phyloP scores from a whole-genome alignment of 2,797 vertebrate species.

The Peromyscus attwateri region DNA sequence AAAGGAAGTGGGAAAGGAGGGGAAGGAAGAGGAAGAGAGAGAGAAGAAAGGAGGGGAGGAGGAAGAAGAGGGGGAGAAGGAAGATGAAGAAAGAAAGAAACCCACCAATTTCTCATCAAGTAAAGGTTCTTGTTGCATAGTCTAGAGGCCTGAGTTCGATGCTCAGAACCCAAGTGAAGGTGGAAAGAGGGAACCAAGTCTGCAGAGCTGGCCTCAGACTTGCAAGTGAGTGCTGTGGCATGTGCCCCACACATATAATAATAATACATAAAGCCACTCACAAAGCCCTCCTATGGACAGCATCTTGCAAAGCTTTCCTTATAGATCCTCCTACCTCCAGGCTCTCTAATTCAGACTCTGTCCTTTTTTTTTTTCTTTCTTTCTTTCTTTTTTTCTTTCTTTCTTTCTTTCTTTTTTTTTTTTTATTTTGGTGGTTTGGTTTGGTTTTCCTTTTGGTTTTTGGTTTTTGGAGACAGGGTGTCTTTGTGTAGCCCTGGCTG shows the following conservation, averaged over 20 bases:
- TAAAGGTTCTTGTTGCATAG: not conserved
- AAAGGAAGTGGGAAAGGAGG: not conserved
- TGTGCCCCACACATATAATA: not conserved
- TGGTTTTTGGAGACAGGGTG: not conserved
- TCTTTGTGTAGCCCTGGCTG: not conserved
- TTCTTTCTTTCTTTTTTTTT: not conserved
- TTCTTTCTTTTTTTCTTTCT: not conserved
- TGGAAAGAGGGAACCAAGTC: not conserved
- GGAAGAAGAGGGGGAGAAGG: not conserved
- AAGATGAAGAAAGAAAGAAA: not conserved
- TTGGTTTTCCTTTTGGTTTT: not conserved
- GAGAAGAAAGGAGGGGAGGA: not conserved
- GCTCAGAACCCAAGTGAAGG: not conserved
- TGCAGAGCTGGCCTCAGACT: not conserved
- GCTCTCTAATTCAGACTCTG: not conserved
- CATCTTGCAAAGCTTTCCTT: not conserved
- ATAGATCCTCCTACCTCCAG: not conserved
- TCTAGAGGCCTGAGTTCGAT: not conserved
- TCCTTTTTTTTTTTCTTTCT: not conserved
- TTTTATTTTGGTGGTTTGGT: not conserved
- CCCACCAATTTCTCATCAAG: not conserved
- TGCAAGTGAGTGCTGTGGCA: not conserved
- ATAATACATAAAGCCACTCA: not conserved
- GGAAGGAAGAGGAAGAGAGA: not conserved
- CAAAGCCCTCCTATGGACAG: not conserved